phyloP scores from a whole-genome alignment of 1,140 invertebrate genomes.

The Schlechtendalia chinensis region DNA sequence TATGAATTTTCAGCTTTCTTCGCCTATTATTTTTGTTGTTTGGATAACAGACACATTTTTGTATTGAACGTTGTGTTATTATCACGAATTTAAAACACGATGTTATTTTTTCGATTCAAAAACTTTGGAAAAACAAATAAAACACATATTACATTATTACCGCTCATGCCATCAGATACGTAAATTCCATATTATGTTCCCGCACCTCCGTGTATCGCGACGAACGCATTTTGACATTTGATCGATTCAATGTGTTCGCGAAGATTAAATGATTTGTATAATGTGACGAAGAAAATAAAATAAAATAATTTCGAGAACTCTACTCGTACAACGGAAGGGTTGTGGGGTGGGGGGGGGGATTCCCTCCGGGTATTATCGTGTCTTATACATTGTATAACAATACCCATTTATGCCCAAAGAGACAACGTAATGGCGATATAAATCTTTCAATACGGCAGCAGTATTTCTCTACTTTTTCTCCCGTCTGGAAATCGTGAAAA shows the following conservation, averaged over 20 bases:
- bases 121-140: no score
- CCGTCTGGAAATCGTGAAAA: background rate
- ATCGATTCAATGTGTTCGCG: background rate
- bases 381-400: constrained; percentile 1
- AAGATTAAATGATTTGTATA: background rate
- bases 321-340: background rate
- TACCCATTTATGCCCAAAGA: background rate
- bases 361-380: background rate
- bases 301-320: background rate
- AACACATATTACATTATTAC: no score
- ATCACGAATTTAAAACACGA: no score
- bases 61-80: no score
- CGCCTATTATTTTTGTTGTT: no score
- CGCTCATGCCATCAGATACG: no score
- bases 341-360: no score
- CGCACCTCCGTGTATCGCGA: no score
- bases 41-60: no score
- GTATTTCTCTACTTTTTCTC: background rate
- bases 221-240: background rate
- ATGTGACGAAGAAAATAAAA: background rate
- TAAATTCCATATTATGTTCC: no score
- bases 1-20: background rate
- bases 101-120: no score
- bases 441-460: constrained; percentile 6
- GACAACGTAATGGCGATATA: background rate